phyloP scores from a whole-genome alignment of 2,797 vertebrate species.

The Bradypodion pumilum region DNA sequence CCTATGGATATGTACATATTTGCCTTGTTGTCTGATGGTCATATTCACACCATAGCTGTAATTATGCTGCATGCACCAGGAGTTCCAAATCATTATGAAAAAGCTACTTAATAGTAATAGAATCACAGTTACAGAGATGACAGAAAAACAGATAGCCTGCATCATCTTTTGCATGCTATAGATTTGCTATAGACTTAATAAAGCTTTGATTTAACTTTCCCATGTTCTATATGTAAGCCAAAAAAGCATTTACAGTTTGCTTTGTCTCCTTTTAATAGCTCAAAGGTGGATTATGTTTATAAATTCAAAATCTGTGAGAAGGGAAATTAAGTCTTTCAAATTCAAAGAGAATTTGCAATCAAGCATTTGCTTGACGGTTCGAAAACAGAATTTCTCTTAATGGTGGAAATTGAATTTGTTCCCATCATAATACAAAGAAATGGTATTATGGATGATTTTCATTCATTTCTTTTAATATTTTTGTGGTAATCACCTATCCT shows the following conservation, averaged over 20 bases:
- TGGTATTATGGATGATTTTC: constrained; percentile 27
- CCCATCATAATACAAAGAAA: constrained; percentile 41
- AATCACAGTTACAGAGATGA: background rate
- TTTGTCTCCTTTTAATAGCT: background rate
- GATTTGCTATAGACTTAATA: background rate
- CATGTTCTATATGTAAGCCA: background rate
- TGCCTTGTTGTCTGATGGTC: background rate
- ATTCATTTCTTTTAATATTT: constrained; percentile 25
- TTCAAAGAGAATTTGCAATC: background rate
- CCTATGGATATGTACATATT: background rate
- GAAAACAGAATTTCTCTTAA: constrained; percentile 28
- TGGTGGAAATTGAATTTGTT: constrained; percentile 21
- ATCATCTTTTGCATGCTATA: background rate
- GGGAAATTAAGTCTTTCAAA: constrained; percentile 40
- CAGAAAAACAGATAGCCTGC: background rate
- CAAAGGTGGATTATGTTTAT: constrained; percentile 41
- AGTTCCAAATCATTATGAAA: constrained; percentile 1
- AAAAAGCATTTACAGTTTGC: background rate
- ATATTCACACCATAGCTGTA: background rate
- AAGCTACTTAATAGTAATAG: background rate
- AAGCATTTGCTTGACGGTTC: constrained; percentile 29
- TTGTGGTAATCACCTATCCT: constrained; percentile 18
- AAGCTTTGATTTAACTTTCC: background rate
- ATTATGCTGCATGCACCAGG: background rate
- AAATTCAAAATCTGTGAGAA: constrained; percentile 33